Conservation (phyloP, 2,113 vertebrate genomes). For the Sylvia atricapilla region DNA sequence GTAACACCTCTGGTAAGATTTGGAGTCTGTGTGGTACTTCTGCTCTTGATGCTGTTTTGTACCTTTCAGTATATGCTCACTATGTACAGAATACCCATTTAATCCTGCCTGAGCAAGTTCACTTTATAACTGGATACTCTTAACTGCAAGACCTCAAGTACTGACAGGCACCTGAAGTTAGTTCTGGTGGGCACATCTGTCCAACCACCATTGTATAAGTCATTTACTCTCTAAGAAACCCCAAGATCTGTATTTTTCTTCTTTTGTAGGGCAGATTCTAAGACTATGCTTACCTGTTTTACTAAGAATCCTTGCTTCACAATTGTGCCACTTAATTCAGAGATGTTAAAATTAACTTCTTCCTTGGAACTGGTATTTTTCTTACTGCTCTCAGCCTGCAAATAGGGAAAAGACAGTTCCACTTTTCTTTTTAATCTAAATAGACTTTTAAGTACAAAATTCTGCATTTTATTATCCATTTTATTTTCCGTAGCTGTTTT, state of each 20-base stretch:
- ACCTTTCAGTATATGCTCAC: not conserved
- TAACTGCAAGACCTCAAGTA: not conserved
- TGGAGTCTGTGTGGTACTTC: not conserved
- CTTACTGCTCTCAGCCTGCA: constrained; percentile 84
- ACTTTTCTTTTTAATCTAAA: not conserved
- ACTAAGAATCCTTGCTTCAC: constrained; percentile 89
- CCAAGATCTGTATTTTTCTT: not conserved
- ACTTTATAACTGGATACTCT: not conserved
- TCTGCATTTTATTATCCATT: not conserved
- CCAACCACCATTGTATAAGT: not conserved
- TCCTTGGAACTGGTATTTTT: constrained; percentile 81
- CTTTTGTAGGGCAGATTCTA: not conserved
- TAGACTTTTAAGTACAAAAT: not conserved
- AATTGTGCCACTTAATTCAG: constrained; percentile 87
- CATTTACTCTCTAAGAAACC: not conserved
- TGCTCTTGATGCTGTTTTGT: not conserved
- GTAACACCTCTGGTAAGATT: not conserved
- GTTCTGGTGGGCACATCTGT: not conserved
- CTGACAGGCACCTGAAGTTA: not conserved
- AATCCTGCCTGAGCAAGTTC: not conserved
- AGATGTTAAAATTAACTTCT: constrained; percentile 76
- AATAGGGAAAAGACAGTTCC: not conserved
- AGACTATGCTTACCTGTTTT: constrained; percentile 83
- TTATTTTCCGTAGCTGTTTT: not conserved
- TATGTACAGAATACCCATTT: not conserved